Evolutionary conservation across 2,797 vertebrate genomes (phyloP).

Genomic region (Masticophis lateralis): DNA sequence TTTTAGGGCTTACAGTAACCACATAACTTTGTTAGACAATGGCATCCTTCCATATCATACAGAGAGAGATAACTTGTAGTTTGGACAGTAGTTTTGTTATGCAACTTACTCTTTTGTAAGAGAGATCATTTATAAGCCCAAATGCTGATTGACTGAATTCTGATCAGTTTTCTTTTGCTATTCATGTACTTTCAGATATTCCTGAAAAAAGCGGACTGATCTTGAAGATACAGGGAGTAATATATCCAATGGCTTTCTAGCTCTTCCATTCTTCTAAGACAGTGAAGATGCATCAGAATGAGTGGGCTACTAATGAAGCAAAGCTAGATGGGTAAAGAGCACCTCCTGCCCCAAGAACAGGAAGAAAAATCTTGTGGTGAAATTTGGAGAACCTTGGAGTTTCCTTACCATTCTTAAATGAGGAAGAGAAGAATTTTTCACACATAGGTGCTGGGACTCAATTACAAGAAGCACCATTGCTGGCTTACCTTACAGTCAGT

Average conservation of each 20-base stretch:
- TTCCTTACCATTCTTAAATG: not conserved
- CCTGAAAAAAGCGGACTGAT: conserved; percentile 77
- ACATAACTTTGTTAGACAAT: not conserved
- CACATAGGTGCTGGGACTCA: not conserved
- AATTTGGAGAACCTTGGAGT: conserved; percentile 5
- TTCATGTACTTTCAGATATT: conserved; percentile 70
- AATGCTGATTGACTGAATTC: not conserved
- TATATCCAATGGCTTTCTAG: conserved; percentile 7
- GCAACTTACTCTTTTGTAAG: not conserved
- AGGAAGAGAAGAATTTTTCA: not conserved
- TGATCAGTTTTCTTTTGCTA: not conserved
- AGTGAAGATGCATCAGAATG: conserved; percentile 10
- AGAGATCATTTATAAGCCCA: not conserved
- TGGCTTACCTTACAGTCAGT: not conserved
- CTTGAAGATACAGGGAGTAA: conserved; percentile 23
- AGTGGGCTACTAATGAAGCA: not conserved
- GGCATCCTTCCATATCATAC: not conserved
- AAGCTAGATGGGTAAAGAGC: not conserved
- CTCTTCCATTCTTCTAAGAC: conserved; percentile 25
- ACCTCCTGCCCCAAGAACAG: conserved; percentile 31
- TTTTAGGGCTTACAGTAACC: not conserved
- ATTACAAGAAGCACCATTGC: not conserved
- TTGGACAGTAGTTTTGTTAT: not conserved
- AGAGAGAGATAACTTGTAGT: not conserved
- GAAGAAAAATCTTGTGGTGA: conserved; percentile 8